Percentiles rank a stretch among this genome's conserved stretches.
Conservation (phyloP, 2,888 invertebrate genomes). For the Ophion slaviceki region DNA sequence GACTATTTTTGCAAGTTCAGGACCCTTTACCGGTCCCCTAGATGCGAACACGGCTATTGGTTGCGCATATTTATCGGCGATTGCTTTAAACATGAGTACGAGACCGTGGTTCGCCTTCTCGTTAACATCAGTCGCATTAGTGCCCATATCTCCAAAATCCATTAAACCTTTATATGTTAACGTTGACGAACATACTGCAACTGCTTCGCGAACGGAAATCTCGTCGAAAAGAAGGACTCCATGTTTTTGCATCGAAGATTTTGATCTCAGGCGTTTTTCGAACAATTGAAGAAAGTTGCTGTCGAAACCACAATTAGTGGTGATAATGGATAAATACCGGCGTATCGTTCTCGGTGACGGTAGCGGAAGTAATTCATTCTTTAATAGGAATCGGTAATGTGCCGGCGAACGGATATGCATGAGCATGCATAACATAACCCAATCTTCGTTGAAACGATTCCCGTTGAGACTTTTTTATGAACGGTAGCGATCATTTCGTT, state of each 20-base stretch:
- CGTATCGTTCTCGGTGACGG: not conserved
- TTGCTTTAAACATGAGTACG: conserved; percentile 65
- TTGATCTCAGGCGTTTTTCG: conserved; percentile 33
- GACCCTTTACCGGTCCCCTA: conserved; percentile 37
- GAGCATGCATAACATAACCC: not conserved
- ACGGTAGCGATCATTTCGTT: conserved; percentile 2
- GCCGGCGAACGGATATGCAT: not conserved
- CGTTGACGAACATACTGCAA: conserved; percentile 38
- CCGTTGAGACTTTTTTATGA: not conserved
- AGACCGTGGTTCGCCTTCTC: conserved; percentile 55
- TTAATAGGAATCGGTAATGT: not conserved
- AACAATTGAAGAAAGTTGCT: conserved; percentile 33
- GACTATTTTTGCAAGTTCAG: conserved; percentile 46
- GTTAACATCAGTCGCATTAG: conserved; percentile 13
- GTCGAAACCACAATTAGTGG: conserved; percentile 59
- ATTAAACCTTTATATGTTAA: conserved; percentile 36
- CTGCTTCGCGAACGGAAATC: conserved; percentile 49
- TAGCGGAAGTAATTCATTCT: not conserved
- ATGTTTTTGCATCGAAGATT: conserved; percentile 46
- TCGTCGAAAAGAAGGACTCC: conserved; percentile 55
- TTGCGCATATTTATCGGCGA: conserved; percentile 57
- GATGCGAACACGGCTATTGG: conserved; percentile 65
- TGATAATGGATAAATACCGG: conserved; percentile 40
- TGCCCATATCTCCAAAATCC: conserved; percentile 44
- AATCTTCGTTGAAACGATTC: not conserved